Base-by-base conservation (phyloP, 1,140 invertebrate species). In the Campoletis sonorensis region DNA sequence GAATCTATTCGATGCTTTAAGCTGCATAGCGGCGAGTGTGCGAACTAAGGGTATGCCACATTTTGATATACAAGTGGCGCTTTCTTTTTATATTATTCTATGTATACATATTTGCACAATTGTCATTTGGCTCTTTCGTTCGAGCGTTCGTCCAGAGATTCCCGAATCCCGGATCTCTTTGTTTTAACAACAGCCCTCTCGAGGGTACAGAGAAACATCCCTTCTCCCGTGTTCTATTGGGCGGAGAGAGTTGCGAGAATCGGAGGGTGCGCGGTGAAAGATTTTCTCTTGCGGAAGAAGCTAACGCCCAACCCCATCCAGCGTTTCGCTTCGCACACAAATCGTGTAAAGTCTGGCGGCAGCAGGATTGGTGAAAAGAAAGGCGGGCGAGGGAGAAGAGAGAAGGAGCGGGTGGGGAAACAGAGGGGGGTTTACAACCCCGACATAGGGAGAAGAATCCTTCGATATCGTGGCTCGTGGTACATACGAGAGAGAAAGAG, bases 231-330 rank as follows among this genome's bases (percentile, higher is more conserved):
- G n/a, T n/a, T n/a, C 40, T 13, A 45, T 18, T 79, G 82, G 72
- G 78, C 0, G 70, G 61, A 45, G 2, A 45, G 40, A 45, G 5
- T 45, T 67, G 82, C 81, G 82, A 84, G 87, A 79, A 72, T 85
- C 83, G 77, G 87, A 86, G 87, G 85, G 87, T 87, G 86, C 87
- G 89, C 89, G 82, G 78, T 82, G 81, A 81, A 83, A 83, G 82
- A 87, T 84, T 79, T 82, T 26, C 83, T 81, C 82, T 84, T 81
- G 81, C 78, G 79, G 80, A 84, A 82, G 85, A 84, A 86, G 88
- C 90, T 89, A 86, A 90, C 89, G 89, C 89, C 89, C 89, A 90
- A 86, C 87, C 85, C 72, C 49, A 51, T 40, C 72, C 49, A 75
- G 72, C 49, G 21, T 54, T 51, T 40, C 49, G 26, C 72, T 51